phyloP scores from a whole-genome alignment of 2,113 vertebrate species.

The Trichechus manatus region DNA sequence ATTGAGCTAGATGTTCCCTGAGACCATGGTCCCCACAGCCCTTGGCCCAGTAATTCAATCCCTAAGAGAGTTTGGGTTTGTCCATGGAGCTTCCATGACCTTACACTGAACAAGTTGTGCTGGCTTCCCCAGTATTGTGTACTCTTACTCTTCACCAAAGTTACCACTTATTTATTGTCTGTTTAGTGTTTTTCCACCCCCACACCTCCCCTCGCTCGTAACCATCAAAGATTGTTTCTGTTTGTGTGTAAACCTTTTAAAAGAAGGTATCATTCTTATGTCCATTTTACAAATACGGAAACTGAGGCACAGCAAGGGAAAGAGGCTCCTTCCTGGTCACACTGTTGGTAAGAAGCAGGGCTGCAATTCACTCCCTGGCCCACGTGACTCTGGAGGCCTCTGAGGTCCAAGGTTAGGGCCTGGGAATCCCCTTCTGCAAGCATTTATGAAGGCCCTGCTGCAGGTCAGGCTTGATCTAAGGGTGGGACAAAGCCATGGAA shows the following conservation, averaged over 20 bases:
- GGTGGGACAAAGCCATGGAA: neutral
- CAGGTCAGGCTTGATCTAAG: neutral
- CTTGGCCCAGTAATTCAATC: too few species aligned
- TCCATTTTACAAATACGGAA: neutral
- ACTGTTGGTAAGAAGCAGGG: neutral
- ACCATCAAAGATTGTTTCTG: too few species aligned
- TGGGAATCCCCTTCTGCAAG: neutral
- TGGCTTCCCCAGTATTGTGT: too few species aligned
- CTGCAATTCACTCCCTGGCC: neutral
- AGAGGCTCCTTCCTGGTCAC: neutral
- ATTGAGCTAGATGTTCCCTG: too few species aligned
- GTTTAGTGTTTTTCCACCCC: too few species aligned
- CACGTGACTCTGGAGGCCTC: neutral
- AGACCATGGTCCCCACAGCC: too few species aligned
- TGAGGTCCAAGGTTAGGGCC: neutral
- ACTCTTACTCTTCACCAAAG: too few species aligned
- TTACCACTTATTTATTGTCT: too few species aligned
- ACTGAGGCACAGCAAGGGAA: neutral
- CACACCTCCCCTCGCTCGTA: too few species aligned
- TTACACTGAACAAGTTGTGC: too few species aligned
- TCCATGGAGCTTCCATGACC: too few species aligned
- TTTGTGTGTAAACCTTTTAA: neutral
- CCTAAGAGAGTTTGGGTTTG: too few species aligned
- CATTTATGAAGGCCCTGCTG: neutral
- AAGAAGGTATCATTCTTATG: neutral